Evolutionary conservation across 2,797 vertebrate species (phyloP), one percentile per base, ranked within the genome.

Genomic region (Tragopan temminckii): DNA sequence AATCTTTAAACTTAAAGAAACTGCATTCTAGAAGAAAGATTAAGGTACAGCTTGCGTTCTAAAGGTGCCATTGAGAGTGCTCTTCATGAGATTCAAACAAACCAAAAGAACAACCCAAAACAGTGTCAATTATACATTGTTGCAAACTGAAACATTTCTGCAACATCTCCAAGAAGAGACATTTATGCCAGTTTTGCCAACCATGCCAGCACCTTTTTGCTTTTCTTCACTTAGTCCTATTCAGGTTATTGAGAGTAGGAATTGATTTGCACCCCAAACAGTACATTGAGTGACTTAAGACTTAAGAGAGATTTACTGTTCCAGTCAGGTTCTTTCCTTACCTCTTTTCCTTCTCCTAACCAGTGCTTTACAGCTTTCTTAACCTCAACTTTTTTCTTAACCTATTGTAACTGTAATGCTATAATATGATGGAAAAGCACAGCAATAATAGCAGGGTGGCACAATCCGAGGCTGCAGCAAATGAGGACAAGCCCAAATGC

Each of bases 21-120:
- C 11, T 31, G 38, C 33, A 78, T 66, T 79, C 38, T 35, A 72
- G 33, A 59, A 59, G 52, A 70, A 66, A 46, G 33, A 35, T 46
- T 25, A 61, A 61, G 14, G 9, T 69, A 50, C 78, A 31, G 59
- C 13, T 42, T 76, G 38, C 33, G 17, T 14, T 70, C 23, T 59
- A 59, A 71, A 70, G n/a, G 43, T 50, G 24, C 11, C 16, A 33
- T 50, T 35, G 48, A 75, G 31, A n/a, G 17, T 42, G 14, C 35
- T 21, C 12, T 76, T 38, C 7, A 53, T 66, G 33, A 66, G 18
- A 50, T 50, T 46, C 45, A 35, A 42, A 62, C 55, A 63, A 66
- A 53, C 1, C 8, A 58, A 24, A 3, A 48, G 40, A 76, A 62
- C 33, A 18, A 0, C 5, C 7, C 1, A 11, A 6, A 29, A 52